Percentiles rank a stretch among this genome's conserved stretches.
These are phyloP conservation scores for Eurypyga helias DNA, from an alignment of 2,113 vertebrate genomes.

Conservation along the genomic window DNA sequence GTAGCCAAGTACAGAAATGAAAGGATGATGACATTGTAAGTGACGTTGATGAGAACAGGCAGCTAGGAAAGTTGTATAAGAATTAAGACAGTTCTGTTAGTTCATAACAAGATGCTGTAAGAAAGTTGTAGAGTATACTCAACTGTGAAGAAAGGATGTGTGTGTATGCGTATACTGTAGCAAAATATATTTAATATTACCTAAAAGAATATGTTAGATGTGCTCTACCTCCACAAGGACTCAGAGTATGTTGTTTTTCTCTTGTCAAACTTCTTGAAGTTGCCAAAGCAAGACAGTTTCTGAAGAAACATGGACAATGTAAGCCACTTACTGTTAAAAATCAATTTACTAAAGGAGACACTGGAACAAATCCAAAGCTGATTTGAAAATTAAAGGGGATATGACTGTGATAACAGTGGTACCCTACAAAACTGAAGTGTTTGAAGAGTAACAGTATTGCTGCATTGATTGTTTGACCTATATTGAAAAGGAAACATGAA, in stretches of 20 bases:
- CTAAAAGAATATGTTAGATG: not conserved
- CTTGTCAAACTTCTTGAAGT: not conserved
- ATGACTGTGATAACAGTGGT: not conserved
- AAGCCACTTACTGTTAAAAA: slow-evolving; percentile 61
- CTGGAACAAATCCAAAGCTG: slow-evolving; percentile 63
- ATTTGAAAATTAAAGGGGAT: slow-evolving; percentile 69
- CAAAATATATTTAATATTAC: not conserved
- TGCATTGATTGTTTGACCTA: slow-evolving; percentile 56
- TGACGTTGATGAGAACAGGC: not conserved
- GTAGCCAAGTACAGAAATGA: not conserved
- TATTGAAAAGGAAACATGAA: slow-evolving; percentile 65
- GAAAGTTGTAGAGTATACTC: not conserved
- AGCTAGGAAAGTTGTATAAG: not conserved
- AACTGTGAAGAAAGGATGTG: not conserved
- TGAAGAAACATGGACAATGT: slow-evolving; percentile 8
- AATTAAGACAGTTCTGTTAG: not conserved
- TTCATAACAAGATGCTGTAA: not conserved
- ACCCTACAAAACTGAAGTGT: slow-evolving; percentile 30
- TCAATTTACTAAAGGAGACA: slow-evolving; percentile 63
- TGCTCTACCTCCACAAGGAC: not conserved
- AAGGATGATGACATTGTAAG: not conserved
- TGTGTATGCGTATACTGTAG: not conserved
- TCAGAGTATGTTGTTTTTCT: not conserved
- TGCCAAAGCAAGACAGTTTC: not conserved
- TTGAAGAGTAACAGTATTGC: slow-evolving; percentile 23